Evolutionary conservation across 2,113 vertebrate species (phyloP).

Genomic region (Dasyornis broadbenti): DNA sequence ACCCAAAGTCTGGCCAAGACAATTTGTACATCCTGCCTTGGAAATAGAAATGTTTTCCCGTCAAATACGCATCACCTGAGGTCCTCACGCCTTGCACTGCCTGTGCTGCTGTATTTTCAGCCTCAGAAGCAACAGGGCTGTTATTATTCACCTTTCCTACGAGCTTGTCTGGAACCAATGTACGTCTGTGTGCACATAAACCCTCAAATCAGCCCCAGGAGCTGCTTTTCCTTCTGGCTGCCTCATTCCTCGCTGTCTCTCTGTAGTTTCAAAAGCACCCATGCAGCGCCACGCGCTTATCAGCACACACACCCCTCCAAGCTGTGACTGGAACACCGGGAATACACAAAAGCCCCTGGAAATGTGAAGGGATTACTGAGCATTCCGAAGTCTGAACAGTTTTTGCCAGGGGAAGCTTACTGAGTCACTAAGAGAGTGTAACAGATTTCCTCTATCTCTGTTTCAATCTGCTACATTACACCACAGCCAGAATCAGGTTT

Average conservation of each 20-base stretch:
- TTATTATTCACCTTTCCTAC: neutral
- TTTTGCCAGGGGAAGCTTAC: neutral
- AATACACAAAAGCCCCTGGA: neutral
- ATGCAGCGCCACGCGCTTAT: rapidly evolving
- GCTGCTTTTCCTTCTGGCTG: neutral
- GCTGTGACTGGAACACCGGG: neutral
- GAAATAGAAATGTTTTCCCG: neutral
- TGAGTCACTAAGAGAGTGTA: neutral
- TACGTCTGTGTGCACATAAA: rapidly evolving
- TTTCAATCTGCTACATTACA: neutral
- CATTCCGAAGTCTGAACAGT: neutral
- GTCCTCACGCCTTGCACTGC: rapidly evolving
- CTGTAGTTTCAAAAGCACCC: neutral
- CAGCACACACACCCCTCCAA: neutral
- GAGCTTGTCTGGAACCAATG: rapidly evolving
- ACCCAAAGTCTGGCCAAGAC: rapidly evolving
- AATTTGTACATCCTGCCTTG: neutral
- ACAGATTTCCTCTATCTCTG: neutral
- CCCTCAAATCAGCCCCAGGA: neutral
- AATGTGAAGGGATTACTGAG: neutral
- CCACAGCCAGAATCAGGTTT: neutral
- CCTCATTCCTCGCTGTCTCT: neutral
- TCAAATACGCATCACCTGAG: rapidly evolving
- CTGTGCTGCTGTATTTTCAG: rapidly evolving
- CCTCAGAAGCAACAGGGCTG: neutral